A percentile compares a stretch with the other conserved stretches of the same genome.
Evolutionary conservation across 2,797 vertebrate species (phyloP).

Genomic region (Coilia nasus): DNA sequence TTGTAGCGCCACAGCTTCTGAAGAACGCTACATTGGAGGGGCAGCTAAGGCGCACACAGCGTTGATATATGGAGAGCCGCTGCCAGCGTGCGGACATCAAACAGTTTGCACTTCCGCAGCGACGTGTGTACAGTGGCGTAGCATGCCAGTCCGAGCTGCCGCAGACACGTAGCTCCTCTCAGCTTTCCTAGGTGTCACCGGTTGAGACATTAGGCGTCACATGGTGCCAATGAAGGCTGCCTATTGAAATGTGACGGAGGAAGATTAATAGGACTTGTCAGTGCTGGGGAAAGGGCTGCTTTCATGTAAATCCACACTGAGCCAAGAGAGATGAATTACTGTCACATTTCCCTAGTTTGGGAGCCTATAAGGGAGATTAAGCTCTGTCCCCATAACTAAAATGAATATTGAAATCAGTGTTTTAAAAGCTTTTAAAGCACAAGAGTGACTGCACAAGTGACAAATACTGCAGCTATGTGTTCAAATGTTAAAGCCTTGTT

Average conservation of each 20-base stretch:
- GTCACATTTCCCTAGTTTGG: slow-evolving; percentile 5
- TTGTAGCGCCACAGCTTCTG: neutral
- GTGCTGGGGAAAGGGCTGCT: slow-evolving; percentile 80
- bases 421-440: neutral
- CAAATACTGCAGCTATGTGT: neutral
- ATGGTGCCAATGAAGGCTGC: slow-evolving; percentile 78
- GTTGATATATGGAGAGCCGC: neutral
- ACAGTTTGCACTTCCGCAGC: neutral
- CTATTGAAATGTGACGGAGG: slow-evolving; percentile 87
- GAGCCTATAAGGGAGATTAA: slow-evolving; percentile 8
- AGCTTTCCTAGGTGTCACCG: slow-evolving; percentile 60
- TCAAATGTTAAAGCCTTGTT: slow-evolving; percentile 21
- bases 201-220: slow-evolving; percentile 78
- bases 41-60: neutral
- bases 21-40: neutral
- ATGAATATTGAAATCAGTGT: slow-evolving; percentile 20
- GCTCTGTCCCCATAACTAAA: neutral
- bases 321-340: slow-evolving; percentile 85
- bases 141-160: neutral
- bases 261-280: slow-evolving; percentile 90
- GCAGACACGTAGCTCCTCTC: slow-evolving; percentile 16
- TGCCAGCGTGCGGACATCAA: neutral
- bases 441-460: neutral
- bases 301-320: slow-evolving; percentile 82
- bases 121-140: neutral